Conservation (phyloP, 2,797 vertebrate species). For the Eleutherodactylus coqui region DNA sequence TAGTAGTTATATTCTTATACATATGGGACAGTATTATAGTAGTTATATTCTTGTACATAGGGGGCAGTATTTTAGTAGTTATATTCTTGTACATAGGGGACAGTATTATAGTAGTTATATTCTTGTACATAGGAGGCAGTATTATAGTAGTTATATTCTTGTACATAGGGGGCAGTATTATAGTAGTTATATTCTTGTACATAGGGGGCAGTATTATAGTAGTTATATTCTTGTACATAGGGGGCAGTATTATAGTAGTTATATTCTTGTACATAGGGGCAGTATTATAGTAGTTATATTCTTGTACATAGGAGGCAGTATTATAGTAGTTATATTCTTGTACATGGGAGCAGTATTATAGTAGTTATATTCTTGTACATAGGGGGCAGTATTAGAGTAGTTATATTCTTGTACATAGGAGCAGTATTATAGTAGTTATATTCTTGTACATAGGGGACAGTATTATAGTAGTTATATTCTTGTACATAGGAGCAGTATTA, state of each 20-base stretch:
- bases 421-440: too few relatives aligned
- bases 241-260: neutral
- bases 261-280: neutral
- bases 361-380: too few relatives aligned
- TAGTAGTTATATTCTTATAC: too few relatives aligned
- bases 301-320: neutral
- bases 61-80: constrained; percentile 2
- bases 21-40: neutral
- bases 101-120: constrained; percentile 6
- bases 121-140: constrained; percentile 1
- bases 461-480: too few relatives aligned
- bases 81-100: constrained; percentile 8
- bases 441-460: too few relatives aligned
- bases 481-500: too few relatives aligned
- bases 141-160: constrained; percentile 1
- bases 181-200: constrained; percentile 16
- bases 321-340: too few relatives aligned
- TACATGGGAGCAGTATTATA: too few relatives aligned
- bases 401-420: too few relatives aligned
- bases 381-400: too few relatives aligned
- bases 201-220: constrained; percentile 17
- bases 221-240: constrained; percentile 17
- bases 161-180: neutral
- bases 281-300: constrained; percentile 1
- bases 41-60: constrained; percentile 13